phyloP scores from a whole-genome alignment of 2,888 invertebrate genomes.

The Drosophila neoperkinsi region DNA sequence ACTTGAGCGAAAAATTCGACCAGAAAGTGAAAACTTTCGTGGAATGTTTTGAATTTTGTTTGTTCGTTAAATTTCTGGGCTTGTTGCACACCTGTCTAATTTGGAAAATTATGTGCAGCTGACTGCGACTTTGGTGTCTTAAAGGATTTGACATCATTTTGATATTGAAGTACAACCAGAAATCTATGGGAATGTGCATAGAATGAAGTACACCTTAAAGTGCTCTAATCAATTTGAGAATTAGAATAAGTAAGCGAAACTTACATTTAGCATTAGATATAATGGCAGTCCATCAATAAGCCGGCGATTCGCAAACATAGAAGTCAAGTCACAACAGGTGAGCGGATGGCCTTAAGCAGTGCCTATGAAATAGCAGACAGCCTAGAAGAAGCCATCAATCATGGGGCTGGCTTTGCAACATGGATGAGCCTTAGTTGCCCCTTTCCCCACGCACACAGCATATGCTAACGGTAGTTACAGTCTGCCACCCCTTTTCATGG shows the following conservation, averaged over 20 bases:
- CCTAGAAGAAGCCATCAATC: slow-evolving; percentile 63
- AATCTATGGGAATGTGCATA: background rate
- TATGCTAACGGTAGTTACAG: slow-evolving; percentile 57
- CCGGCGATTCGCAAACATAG: background rate
- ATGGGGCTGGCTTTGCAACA: slow-evolving; percentile 40
- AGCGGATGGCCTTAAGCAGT: slow-evolving; percentile 12
- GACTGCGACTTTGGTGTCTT: background rate
- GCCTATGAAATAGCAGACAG: slow-evolving; percentile 38
- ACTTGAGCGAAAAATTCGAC: slow-evolving; percentile 17
- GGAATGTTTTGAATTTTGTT: slow-evolving; percentile 34
- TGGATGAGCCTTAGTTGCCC: slow-evolving; percentile 36
- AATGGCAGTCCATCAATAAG: background rate
- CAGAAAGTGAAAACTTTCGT: slow-evolving; percentile 59
- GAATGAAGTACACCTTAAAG: background rate
- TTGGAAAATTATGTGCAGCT: background rate
- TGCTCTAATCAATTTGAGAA: background rate
- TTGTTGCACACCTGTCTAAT: background rate
- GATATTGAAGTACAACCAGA: background rate
- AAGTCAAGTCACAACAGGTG: slow-evolving; percentile 63
- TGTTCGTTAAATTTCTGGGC: slow-evolving; percentile 3
- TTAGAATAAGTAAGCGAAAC: background rate
- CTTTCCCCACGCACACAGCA: slow-evolving; percentile 32
- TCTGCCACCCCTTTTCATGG: slow-evolving; percentile 54
- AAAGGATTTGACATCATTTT: background rate
- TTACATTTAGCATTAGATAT: background rate